Base-by-base conservation (phyloP, 1,140 invertebrate genomes). In the Asbolus verrucosus region DNA sequence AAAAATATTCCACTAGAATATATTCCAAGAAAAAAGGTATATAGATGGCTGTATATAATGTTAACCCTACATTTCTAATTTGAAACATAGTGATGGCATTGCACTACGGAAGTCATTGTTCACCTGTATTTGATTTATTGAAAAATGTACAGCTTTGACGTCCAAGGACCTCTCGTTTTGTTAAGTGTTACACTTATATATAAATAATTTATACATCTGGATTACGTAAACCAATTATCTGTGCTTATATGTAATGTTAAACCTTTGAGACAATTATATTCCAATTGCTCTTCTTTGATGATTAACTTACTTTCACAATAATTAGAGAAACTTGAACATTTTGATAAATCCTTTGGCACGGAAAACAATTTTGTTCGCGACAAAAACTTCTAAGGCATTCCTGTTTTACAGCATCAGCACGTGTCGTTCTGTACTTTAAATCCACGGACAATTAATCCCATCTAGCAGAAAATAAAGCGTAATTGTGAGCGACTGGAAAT, bases 331-430 rank as follows among this genome's bases (percentile, higher is more conserved):
- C 46, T 46, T 54, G 46, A 54, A 54, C 46, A 54, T 54, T 54
- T 54, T 54, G 46, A 54, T 54, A 54, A 54, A 54, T 54, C 46
- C 46, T 54, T 54, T 54, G 46, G 46, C 46, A 54, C 46, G 46
- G 46, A 27, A 54, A 54, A 54, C 46, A 54, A 54, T 54, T 54
- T 54, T 21, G 46, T 21, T 9, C 27, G 46, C 46, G 46, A 54
- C 46, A 54, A 54, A 54, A 54, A 54, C 46, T 27, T 54, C 46
- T 54, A 54, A 54, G 46, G 46, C 46, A 54, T 54, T 54, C 46
- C 46, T 30, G 21, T 54, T 54, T 54, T 54, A 21, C 27, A 54
- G 46, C 46, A 54, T 54, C 46, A 54, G 46, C 46, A 54, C 46
- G 46, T 54, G 46, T 54, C 46, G n/a, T 54, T 54, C 46, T 27